Evolutionary conservation across 2,113 vertebrate species (phyloP).

Genomic region (Petroica traversi): DNA sequence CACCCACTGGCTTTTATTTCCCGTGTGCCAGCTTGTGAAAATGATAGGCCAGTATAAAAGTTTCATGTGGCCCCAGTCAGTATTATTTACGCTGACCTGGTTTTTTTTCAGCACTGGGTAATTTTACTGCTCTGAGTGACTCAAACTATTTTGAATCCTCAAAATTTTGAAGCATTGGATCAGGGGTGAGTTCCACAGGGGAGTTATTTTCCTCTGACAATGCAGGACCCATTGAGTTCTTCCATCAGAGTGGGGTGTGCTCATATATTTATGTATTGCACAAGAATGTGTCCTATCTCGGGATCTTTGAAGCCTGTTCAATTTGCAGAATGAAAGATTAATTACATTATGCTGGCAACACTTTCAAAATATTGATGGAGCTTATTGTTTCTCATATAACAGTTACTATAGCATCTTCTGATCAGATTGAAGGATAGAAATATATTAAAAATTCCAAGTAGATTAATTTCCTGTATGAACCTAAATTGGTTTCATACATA

Average conservation of each 20-base stretch:
- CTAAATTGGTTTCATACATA: slow-evolving; percentile 67
- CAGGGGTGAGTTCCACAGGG: neutral
- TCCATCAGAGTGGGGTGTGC: slow-evolving; percentile 31
- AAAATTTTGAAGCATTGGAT: slow-evolving; percentile 12
- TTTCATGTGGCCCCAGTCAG: slow-evolving; percentile 55
- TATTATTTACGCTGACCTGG: slow-evolving; percentile 65
- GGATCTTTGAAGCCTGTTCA: slow-evolving; percentile 64
- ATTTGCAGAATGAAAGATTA: slow-evolving; percentile 76
- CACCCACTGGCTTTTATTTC: slow-evolving; percentile 51
- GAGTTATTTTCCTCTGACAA: slow-evolving; percentile 10
- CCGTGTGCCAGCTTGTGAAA: slow-evolving; percentile 49
- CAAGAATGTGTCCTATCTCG: slow-evolving; percentile 53
- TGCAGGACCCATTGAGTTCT: neutral
- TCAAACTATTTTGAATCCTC: neutral
- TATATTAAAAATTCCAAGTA: slow-evolving; percentile 79
- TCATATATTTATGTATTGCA: slow-evolving; percentile 44
- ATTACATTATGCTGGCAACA: slow-evolving; percentile 66
- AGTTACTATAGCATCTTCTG: slow-evolving; percentile 71
- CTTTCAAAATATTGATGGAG: slow-evolving; percentile 57
- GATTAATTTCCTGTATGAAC: slow-evolving; percentile 80
- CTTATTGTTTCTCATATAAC: slow-evolving; percentile 61
- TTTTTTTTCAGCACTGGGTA: neutral
- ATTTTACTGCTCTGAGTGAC: neutral
- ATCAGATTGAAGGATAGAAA: slow-evolving; percentile 74
- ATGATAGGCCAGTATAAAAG: slow-evolving; percentile 67